A percentile compares a stretch with the other conserved stretches of the same genome.
Conservation (phyloP, 2,888 invertebrate genomes). For the Xestia rhomboidea region DNA sequence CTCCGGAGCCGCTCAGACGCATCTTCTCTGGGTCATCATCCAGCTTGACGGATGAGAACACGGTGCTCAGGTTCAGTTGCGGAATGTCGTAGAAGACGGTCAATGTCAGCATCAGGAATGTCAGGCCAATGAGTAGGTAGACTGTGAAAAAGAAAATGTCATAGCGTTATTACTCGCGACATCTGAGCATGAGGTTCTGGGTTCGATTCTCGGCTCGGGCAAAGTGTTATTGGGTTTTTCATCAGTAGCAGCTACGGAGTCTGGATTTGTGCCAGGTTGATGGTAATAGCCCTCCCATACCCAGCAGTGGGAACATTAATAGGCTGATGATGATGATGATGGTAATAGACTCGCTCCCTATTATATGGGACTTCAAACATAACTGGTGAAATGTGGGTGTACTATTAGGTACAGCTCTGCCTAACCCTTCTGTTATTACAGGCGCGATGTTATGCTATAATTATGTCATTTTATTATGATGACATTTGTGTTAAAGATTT, state of each 20-base stretch:
- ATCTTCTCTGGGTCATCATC: conserved; percentile 92
- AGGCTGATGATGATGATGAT: neutral
- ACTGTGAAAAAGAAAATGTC: conserved; percentile 86
- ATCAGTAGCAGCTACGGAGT: neutral
- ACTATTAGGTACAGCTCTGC: neutral
- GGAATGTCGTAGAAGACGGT: conserved; percentile 97
- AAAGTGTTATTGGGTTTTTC: neutral
- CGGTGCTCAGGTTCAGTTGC: conserved; percentile 95
- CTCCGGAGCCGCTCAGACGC: conserved; percentile 91
- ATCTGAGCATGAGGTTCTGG: neutral
- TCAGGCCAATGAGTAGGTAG: conserved; percentile 95
- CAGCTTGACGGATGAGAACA: conserved; percentile 93
- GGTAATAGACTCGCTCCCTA: neutral
- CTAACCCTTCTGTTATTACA: neutral
- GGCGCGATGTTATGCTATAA: neutral
- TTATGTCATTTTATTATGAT: too few species aligned
- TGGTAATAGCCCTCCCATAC: too few species aligned
- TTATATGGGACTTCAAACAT: neutral
- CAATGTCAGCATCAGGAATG: conserved; percentile 95
- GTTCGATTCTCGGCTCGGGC: neutral
- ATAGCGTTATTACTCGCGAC: neutral
- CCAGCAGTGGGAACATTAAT: too few species aligned
- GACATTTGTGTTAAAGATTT: neutral
- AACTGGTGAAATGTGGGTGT: too few species aligned
- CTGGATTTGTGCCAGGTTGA: neutral